These are phyloP conservation scores for Lophius americanus DNA, from an alignment of 2,797 vertebrate genomes.

Conservation along the genomic window DNA sequence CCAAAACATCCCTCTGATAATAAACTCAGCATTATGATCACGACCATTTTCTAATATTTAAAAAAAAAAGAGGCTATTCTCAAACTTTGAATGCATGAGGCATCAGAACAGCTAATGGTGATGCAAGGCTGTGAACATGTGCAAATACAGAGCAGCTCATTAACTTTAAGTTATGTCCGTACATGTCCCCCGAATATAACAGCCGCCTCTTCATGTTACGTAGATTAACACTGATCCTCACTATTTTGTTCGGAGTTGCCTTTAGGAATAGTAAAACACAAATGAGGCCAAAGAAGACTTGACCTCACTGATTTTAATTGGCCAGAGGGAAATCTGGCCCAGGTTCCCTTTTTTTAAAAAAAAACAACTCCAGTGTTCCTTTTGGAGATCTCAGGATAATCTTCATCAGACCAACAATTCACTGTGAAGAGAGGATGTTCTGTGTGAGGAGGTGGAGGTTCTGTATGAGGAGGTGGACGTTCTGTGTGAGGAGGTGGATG, in stretches of 20 bases:
- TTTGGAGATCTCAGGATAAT: too few species aligned
- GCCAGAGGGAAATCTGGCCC: conserved; percentile 6
- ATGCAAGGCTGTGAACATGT: conserved; percentile 66
- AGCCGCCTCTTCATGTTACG: conserved; percentile 51
- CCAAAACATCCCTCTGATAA: conserved; percentile 19
- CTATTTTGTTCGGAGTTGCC: conserved; percentile 73
- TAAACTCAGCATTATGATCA: conserved; percentile 31
- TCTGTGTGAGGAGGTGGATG: too few species aligned
- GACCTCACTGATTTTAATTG: conserved; percentile 41
- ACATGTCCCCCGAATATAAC: conserved; percentile 73
- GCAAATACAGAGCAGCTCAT: conserved; percentile 77
- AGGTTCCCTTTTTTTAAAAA: not conserved
- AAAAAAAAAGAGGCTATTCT: conserved; percentile 18
- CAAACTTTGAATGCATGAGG: conserved; percentile 44
- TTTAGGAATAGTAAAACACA: conserved; percentile 61
- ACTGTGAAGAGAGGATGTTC: not conserved
- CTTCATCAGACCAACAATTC: not conserved
- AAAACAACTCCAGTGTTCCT: not conserved
- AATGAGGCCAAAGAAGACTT: conserved; percentile 55
- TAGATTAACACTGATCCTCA: conserved; percentile 71
- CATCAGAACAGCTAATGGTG: conserved; percentile 31
- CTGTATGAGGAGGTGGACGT: too few species aligned
- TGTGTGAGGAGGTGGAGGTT: too few species aligned
- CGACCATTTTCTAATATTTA: conserved; percentile 27
- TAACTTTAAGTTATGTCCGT: conserved; percentile 78